Conservation (phyloP, 2,888 invertebrate genomes). For the Junonia oenone region DNA sequence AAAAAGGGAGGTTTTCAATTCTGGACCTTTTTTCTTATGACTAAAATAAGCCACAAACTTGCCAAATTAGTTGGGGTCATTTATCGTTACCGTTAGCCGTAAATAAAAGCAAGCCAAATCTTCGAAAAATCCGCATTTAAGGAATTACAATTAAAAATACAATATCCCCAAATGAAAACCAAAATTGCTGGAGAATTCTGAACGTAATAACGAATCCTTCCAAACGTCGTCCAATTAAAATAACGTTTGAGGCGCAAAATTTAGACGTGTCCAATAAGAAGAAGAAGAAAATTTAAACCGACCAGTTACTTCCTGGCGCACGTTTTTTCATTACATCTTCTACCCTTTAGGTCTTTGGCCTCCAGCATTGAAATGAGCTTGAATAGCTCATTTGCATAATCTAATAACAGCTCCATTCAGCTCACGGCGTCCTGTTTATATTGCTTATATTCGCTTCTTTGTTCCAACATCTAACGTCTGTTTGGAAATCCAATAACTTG, state of each 20-base stretch:
- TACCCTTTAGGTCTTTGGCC: slow-evolving; percentile 11
- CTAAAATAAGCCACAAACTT: too few relatives aligned
- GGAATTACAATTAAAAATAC: background rate
- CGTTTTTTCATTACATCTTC: background rate
- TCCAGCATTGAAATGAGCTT: slow-evolving; percentile 13
- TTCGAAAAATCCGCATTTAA: too few relatives aligned
- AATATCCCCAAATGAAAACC: background rate
- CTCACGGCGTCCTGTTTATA: slow-evolving; percentile 16
- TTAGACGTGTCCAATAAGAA: background rate
- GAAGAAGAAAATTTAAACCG: background rate
- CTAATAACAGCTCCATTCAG: slow-evolving; percentile 21
- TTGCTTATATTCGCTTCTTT: slow-evolving; percentile 10
- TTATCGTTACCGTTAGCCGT: too few relatives aligned
- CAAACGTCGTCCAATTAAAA: background rate
- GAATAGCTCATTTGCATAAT: slow-evolving; percentile 24
- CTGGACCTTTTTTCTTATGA: too few relatives aligned
- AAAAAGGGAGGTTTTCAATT: too few relatives aligned
- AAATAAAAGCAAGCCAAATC: too few relatives aligned
- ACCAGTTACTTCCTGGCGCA: background rate
- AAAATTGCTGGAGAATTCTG: background rate
- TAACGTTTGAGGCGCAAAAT: background rate
- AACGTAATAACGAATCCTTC: too few relatives aligned
- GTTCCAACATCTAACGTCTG: background rate
- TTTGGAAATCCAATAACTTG: background rate
- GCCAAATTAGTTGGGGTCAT: too few relatives aligned